Conservation (phyloP, 2,888 invertebrate genomes). For the Platycheirus albimanus region DNA sequence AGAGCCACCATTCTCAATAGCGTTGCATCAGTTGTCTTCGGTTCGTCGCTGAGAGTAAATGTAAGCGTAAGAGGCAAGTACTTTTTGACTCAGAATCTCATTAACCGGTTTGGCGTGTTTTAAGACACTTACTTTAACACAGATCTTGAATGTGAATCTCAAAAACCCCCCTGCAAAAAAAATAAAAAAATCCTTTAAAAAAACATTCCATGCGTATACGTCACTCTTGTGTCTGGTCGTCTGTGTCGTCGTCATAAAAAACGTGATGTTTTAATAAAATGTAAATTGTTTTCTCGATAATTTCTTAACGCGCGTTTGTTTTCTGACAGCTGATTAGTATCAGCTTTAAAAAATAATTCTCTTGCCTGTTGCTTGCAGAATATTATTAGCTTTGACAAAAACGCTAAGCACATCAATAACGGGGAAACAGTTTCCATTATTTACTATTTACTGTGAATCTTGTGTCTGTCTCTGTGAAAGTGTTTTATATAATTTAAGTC, state of each 20-base stretch:
- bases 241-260: slow-evolving; percentile 14
- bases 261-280: slow-evolving; percentile 35
- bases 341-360: not conserved
- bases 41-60: slow-evolving; percentile 69
- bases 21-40: slow-evolving; percentile 56
- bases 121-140: not conserved
- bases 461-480: not conserved
- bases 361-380: slow-evolving; percentile 27
- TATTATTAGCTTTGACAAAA: too few species aligned
- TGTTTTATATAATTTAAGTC: not conserved
- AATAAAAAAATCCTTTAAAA: not conserved
- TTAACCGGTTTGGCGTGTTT: slow-evolving; percentile 69
- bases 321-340: slow-evolving; percentile 13
- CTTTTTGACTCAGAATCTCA: slow-evolving; percentile 49
- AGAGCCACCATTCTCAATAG: slow-evolving; percentile 47
- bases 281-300: not conserved
- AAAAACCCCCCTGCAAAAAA: slow-evolving; percentile 37
- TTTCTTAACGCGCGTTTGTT: slow-evolving; percentile 1
- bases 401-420: not conserved
- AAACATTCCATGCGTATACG: slow-evolving; percentile 38
- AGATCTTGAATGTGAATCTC: slow-evolving; percentile 22
- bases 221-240: not conserved
- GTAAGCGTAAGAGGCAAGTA: slow-evolving; percentile 52
- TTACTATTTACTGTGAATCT: not conserved
- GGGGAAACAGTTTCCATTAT: not conserved